Conservation (phyloP, 2,797 vertebrate species). For the Etheostoma perlongum region DNA sequence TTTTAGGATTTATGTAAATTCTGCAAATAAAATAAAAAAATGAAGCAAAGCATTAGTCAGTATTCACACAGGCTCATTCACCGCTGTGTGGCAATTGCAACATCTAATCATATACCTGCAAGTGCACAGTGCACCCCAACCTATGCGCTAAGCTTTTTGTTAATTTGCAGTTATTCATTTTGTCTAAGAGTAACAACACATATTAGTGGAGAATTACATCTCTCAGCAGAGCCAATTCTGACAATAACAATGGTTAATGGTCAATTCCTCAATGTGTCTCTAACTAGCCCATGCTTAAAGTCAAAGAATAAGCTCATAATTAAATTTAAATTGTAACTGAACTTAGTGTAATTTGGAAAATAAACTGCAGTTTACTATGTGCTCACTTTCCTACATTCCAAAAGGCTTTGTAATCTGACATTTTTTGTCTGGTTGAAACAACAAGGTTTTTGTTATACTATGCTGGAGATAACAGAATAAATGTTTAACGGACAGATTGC, state of each 20-base stretch:
- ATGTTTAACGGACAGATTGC: no score
- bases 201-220: background rate
- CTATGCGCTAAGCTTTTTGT: background rate
- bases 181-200: background rate
- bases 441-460: background rate
- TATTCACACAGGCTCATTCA: background rate
- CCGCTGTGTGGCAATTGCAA: background rate
- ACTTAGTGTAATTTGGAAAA: background rate
- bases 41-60: background rate
- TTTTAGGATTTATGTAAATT: constrained; percentile 15
- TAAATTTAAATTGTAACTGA: background rate
- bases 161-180: background rate
- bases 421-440: background rate
- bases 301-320: background rate
- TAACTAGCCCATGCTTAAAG: background rate
- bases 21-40: background rate
- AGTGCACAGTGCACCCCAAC: background rate
- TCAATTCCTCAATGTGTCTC: background rate
- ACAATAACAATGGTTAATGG: background rate
- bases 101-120: constrained; percentile 1
- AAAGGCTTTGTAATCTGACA: background rate
- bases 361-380: background rate
- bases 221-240: background rate
- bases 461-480: no score
- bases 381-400: background rate